These are phyloP conservation scores for Epistrophe grossulariae DNA, from an alignment of 2,888 invertebrate genomes.

Conservation along the genomic window DNA sequence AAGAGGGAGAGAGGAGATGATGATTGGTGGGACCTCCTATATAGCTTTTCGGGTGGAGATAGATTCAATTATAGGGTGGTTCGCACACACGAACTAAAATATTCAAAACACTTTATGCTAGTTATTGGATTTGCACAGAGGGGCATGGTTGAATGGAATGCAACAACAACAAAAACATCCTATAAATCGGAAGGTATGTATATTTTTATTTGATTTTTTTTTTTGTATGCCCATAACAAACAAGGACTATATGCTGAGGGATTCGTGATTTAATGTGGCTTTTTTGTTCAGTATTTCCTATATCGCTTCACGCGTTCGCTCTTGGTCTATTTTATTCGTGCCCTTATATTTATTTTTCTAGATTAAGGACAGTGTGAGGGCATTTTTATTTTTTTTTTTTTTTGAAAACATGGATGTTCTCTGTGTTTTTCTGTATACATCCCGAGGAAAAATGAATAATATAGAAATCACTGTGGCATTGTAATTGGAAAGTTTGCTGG, in stretches of 20 bases:
- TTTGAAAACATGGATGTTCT: neutral
- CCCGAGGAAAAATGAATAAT: constrained; percentile 25
- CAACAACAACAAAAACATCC: constrained; percentile 26
- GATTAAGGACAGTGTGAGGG: neutral
- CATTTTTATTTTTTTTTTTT: neutral
- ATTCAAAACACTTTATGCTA: constrained; percentile 75
- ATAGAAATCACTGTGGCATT: constrained; percentile 26
- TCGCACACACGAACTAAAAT: constrained; percentile 73
- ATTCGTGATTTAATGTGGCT: constrained; percentile 2
- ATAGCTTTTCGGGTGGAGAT: constrained; percentile 6
- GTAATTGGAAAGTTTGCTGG: constrained; percentile 20
- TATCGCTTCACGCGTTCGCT: neutral
- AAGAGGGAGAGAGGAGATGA: neutral
- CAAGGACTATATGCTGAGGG: neutral
- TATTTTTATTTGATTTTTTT: constrained; percentile 26
- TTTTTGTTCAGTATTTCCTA: constrained; percentile 9
- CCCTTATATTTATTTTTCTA: constrained; percentile 16
- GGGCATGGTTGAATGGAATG: constrained; percentile 41
- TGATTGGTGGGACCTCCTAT: constrained; percentile 16
- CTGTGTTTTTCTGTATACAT: neutral
- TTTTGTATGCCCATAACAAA: neutral
- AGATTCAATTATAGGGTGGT: constrained; percentile 75
- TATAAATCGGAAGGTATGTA: constrained; percentile 11
- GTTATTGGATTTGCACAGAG: constrained; percentile 68
- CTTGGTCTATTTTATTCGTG: constrained; percentile 15